Percentiles rank a stretch among this genome's conserved stretches.
These are phyloP conservation scores for Euplagia quadripunctaria DNA, from an alignment of 2,888 invertebrate genomes.

Conservation along the genomic window DNA sequence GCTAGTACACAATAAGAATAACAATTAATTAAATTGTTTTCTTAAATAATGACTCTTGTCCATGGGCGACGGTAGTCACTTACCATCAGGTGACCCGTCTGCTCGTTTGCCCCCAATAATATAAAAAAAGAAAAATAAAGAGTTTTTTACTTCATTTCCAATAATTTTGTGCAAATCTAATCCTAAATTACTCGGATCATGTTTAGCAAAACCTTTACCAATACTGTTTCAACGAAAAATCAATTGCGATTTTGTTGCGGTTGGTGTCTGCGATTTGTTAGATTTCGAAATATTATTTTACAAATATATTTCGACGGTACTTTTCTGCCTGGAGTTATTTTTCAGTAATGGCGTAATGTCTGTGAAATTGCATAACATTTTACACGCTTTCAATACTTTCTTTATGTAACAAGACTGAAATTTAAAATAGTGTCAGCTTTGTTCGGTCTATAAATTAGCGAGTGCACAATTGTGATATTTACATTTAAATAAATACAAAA, in stretches of 20 bases:
- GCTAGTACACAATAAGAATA: too few species aligned
- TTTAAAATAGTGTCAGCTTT: background rate
- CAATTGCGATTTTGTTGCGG: constrained; percentile 12
- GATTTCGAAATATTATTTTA: background rate
- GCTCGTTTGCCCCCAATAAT: too few species aligned
- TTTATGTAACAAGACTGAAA: constrained; percentile 34
- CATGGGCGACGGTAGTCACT: too few species aligned
- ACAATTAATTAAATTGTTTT: too few species aligned
- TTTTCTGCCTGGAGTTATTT: constrained; percentile 8
- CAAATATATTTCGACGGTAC: background rate
- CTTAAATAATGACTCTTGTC: too few species aligned
- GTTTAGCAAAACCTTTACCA: background rate
- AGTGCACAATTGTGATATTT: background rate
- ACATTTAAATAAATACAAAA: background rate
- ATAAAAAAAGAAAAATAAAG: too few species aligned
- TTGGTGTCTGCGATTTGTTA: constrained; percentile 15
- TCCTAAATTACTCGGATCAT: background rate
- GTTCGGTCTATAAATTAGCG: background rate
- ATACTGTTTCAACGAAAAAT: constrained; percentile 9
- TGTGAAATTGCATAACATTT: constrained; percentile 43
- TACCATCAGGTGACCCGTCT: too few species aligned
- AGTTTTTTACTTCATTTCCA: background rate
- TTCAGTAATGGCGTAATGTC: constrained; percentile 24
- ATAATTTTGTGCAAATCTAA: background rate
- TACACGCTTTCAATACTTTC: constrained; percentile 36